Evolutionary conservation across 1,140 invertebrate genomes (phyloP), one percentile per base, ranked within the genome.

Genomic region (Zaprionus vittiger): DNA sequence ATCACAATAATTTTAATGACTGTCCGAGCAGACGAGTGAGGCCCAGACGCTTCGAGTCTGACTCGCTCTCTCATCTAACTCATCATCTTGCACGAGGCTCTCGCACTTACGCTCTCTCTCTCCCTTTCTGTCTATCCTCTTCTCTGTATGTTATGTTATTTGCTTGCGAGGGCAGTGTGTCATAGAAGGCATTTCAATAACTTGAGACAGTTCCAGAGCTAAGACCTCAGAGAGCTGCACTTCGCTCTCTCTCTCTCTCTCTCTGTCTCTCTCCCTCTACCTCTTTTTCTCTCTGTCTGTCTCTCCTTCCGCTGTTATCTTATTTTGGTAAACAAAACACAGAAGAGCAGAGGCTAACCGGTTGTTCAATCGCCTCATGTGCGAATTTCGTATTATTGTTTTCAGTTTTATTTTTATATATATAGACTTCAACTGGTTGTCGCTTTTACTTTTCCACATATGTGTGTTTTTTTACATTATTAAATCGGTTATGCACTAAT

Each of bases 311-410:
- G 55, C 24, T 63, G 38, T 44, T 61, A 17, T 49, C 38, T 65
- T 47, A 68, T 79, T 90, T 90, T 79, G 62, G 81, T 90, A 81
- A 91, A 84, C 79, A 90, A 83, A 80, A 61, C 73, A 56, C 61
- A 75, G 37, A 47, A 75, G 37, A 47, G n/a, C n/a, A 47, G 70
- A 79, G 75, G 70, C 31, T 71, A 86, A 86, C 83, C 77, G 73
- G 83, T 87, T 77, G 41, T 5, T 12, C 3, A 41, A 41, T 41
- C 56, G 26, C 34, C 63, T 56, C 7, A 57, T 47, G n/a, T 55
- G 62, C 41, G 31, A 70, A 61, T 49, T 65, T 47, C 47, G 38
- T 60, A 47, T 47, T 56, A 52, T 41, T 52, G 41, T 67, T 61
- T 73, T 20, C 37, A 15, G 14, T 37, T 69, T 61, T 71, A 41